Evolutionary conservation across 2,113 vertebrate species (phyloP).

Genomic region (Lepus timidus): DNA sequence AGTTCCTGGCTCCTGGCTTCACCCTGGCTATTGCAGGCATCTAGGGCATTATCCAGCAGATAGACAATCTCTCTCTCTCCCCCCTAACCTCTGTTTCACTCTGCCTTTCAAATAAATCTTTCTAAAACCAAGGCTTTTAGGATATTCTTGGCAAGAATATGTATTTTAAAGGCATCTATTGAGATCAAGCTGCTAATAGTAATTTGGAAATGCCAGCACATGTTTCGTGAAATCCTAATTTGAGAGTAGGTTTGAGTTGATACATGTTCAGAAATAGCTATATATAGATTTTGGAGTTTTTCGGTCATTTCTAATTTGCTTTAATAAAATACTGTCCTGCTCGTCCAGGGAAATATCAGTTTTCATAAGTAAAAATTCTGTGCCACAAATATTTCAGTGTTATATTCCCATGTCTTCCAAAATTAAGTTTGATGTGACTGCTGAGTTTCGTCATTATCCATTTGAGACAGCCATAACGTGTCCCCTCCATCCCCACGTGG

Average conservation of each 20-base stretch:
- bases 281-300: conserved; percentile 72
- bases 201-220: conserved; percentile 59
- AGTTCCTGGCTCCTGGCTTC: no score
- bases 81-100: no score
- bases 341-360: conserved; percentile 31
- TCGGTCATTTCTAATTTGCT: conserved; percentile 66
- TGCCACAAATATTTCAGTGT: neutral
- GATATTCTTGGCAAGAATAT: conserved; percentile 37
- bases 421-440: conserved; percentile 18
- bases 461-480: conserved; percentile 35
- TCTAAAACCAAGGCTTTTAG: conserved; percentile 69
- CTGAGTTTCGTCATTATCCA: conserved; percentile 33
- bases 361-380: conserved; percentile 35
- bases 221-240: conserved; percentile 72
- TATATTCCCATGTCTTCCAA: neutral
- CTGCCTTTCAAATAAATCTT: conserved; percentile 20
- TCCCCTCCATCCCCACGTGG: neutral
- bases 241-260: conserved; percentile 57
- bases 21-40: no score
- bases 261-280: conserved; percentile 71
- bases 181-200: conserved; percentile 66
- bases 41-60: no score
- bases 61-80: no score
- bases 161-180: conserved; percentile 72
- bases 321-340: conserved; percentile 50